Evolutionary conservation across 1,140 invertebrate species (phyloP).

Genomic region (Pissodes strobi): DNA sequence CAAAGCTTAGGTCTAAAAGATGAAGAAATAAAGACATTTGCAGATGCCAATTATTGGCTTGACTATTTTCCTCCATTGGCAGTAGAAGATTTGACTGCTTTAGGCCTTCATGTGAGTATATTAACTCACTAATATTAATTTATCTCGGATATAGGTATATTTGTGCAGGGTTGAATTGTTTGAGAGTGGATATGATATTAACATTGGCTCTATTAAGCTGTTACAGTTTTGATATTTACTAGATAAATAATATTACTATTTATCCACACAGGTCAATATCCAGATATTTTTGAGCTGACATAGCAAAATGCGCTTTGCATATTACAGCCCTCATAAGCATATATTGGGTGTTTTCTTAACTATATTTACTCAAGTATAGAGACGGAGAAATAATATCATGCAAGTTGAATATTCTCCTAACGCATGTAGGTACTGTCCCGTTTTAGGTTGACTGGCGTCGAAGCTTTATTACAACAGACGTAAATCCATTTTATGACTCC

Average conservation of each 20-base stretch:
- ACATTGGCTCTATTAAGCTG: constrained; percentile 12
- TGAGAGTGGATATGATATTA: too few relatives aligned
- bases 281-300: too few relatives aligned
- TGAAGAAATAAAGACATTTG: constrained; percentile 92
- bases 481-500: constrained; percentile 97
- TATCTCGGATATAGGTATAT: background rate
- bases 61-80: constrained; percentile 94
- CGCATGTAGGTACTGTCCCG: too few relatives aligned
- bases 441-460: constrained; percentile 91
- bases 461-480: constrained; percentile 97
- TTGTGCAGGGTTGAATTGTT: too few relatives aligned
- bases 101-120: constrained; percentile 83
- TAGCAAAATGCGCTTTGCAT: too few relatives aligned
- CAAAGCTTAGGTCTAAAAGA: constrained; percentile 85
- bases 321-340: too few relatives aligned
- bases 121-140: background rate
- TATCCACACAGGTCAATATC: too few relatives aligned
- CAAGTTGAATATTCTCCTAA: constrained; percentile 12
- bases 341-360: too few relatives aligned
- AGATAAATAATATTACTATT: too few relatives aligned
- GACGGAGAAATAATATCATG: too few relatives aligned
- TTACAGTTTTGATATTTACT: too few relatives aligned
- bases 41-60: constrained; percentile 90
- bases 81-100: constrained; percentile 81
- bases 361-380: too few relatives aligned